These are phyloP conservation scores for Drosophila sp. DNA, from an alignment of 1,140 invertebrate species.

Conservation along the genomic window DNA sequence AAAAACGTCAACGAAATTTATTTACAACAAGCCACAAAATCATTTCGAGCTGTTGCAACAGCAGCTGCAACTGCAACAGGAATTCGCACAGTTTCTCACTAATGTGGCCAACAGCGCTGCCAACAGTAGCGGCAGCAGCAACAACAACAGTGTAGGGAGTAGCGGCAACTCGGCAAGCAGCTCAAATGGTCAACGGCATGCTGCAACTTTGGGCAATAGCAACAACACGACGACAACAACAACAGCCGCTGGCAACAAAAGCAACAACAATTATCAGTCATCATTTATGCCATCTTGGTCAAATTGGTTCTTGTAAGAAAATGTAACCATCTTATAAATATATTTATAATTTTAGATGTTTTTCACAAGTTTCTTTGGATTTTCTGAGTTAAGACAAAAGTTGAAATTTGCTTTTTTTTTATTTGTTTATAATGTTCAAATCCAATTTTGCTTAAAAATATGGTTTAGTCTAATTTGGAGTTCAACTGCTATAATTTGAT, in stretches of 20 bases:
- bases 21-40: conserved; percentile 82
- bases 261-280: conserved; percentile 48
- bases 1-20: conserved; percentile 79
- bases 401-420: conserved; percentile 9
- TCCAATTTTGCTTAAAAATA: conserved; percentile 28
- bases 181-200: conserved; percentile 24
- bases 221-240: conserved; percentile 13
- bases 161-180: conserved; percentile 21
- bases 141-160: conserved; percentile 11
- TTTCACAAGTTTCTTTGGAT: neutral
- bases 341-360: neutral
- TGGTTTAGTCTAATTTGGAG: neutral
- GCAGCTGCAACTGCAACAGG: conserved; percentile 78
- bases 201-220: conserved; percentile 12
- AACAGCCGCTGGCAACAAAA: conserved; percentile 40
- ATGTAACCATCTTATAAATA: neutral
- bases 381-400: conserved; percentile 8
- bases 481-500: neutral
- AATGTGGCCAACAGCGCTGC: conserved; percentile 73
- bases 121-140: conserved; percentile 3
- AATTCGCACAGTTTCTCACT: conserved; percentile 80
- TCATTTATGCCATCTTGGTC: conserved; percentile 70
- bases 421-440: conserved; percentile 14
- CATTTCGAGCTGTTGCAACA: conserved; percentile 78
- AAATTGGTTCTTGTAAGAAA: conserved; percentile 70